Evolutionary conservation across 1,140 invertebrate genomes (phyloP).

Genomic region (Drosophila miranda): DNA sequence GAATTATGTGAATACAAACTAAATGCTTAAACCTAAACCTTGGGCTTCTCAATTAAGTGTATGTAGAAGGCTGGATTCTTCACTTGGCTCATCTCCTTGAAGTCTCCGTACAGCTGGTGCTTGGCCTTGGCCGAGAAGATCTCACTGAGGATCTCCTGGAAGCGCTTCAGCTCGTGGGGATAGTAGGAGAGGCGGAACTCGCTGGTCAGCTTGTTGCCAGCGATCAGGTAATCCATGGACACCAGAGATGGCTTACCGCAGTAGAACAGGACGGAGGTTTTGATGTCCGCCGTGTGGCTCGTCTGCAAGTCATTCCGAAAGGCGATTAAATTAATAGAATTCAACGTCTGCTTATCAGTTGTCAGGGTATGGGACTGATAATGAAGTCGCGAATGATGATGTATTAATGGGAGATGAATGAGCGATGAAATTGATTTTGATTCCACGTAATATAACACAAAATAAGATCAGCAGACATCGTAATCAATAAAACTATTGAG

Average conservation of each 20-base stretch:
- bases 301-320: conserved; percentile 85
- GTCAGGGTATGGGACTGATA: conserved; percentile 6
- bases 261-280: conserved; percentile 90
- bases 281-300: conserved; percentile 90
- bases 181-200: conserved; percentile 94
- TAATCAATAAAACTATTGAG: conserved; percentile 35
- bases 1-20: conserved; percentile 47
- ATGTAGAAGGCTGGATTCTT: conserved; percentile 91
- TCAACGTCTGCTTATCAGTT: background rate
- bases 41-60: conserved; percentile 89
- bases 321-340: conserved; percentile 25
- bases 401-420: conserved; percentile 1
- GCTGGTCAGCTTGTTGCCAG: conserved; percentile 84
- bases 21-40: conserved; percentile 48
- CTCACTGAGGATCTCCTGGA: conserved; percentile 87
- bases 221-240: conserved; percentile 90
- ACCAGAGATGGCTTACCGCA: conserved; percentile 89
- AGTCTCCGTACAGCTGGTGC: conserved; percentile 91
- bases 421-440: conserved; percentile 11
- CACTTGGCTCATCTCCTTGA: conserved; percentile 86
- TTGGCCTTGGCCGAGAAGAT: conserved; percentile 87
- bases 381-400: conserved; percentile 12
- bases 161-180: conserved; percentile 89
- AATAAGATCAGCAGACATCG: conserved; percentile 18
- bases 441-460: conserved; percentile 4